phyloP scores from a whole-genome alignment of 2,888 invertebrate species.

The Drosophila mayaguana region DNA sequence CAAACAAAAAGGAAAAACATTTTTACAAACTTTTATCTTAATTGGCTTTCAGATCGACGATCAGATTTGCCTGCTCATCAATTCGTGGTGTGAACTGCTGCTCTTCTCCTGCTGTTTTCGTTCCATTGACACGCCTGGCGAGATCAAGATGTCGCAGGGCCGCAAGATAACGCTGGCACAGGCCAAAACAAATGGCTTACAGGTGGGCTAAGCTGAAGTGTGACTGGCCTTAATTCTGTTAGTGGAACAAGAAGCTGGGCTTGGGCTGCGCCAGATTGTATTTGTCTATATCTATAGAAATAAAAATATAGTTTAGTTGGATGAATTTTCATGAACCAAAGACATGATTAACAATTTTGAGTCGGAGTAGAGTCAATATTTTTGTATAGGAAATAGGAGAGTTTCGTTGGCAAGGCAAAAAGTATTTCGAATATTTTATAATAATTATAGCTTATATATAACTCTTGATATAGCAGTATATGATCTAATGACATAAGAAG shows the following conservation, averaged over 20 bases:
- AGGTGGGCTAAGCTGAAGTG: conserved; percentile 85
- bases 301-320: too few species aligned
- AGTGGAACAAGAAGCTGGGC: not conserved
- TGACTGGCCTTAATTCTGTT: not conserved
- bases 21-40: not conserved
- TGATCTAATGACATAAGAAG: too few species aligned
- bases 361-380: too few species aligned
- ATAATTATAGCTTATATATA: too few species aligned
- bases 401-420: too few species aligned
- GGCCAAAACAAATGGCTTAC: conserved; percentile 85
- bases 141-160: conserved; percentile 89
- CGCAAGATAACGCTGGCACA: conserved; percentile 84
- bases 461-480: too few species aligned
- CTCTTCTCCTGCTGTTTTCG: conserved; percentile 97
- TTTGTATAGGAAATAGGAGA: too few species aligned
- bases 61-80: conserved; percentile 97
- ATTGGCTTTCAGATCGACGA: conserved; percentile 93
- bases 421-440: too few species aligned
- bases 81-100: conserved; percentile 98
- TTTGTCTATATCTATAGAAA: too few species aligned
- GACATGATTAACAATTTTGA: too few species aligned
- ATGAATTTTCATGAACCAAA: too few species aligned
- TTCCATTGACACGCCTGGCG: conserved; percentile 95
- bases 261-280: not conserved
- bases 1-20: too few species aligned